Base-by-base conservation (phyloP, 2,888 invertebrate genomes). In the Drosophila suboccidentalis region DNA sequence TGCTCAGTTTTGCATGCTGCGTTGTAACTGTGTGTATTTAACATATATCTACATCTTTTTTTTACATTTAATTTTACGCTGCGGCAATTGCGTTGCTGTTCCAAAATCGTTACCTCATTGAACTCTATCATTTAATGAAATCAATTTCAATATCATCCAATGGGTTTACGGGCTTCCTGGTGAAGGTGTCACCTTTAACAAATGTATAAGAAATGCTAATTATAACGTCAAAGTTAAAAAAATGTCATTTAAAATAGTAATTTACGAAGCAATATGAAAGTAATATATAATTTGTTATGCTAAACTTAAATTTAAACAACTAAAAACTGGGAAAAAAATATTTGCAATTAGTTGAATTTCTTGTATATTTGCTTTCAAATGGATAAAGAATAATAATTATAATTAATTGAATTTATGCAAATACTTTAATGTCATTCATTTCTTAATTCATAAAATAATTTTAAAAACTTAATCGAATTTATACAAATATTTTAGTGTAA, bases 1-100 rank as follows among this genome's bases (percentile, higher is more conserved):
- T 73, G 82, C 83, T 74, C 80, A 77, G 88, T 82, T 85, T 76
- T 82, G 82, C 82, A 82, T 82, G 82, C 86, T 87, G 81, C 89
- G 84, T 78, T 84, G 87, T 86, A 70, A 71, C 66, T 79, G 80
- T 87, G 71, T 87, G 70, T 82, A 82, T 55, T 85, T 80, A 65
- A 74, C 62, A 59, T 72, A 54, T 78, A 51, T 29, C 29, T 60
- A 58, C 44, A 65, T 49, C 26, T 54, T 47, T 63, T 68, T 43
- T 62, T 61, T 53, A 22, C 15, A 54, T 77, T 66, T 74, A 44
- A 19, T 64, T 74, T 46, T 26, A 22, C 53, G 70, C 75, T 76
- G 75, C 63, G 19, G 15, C 10, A 53, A 58, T 41, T 39, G 59
- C 69, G 75, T 68, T 78, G 75, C 62, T 78, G 75, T 63, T 77